These are phyloP conservation scores for Ciconia nigra DNA, from an alignment of 2,797 vertebrate genomes.

Conservation along the genomic window DNA sequence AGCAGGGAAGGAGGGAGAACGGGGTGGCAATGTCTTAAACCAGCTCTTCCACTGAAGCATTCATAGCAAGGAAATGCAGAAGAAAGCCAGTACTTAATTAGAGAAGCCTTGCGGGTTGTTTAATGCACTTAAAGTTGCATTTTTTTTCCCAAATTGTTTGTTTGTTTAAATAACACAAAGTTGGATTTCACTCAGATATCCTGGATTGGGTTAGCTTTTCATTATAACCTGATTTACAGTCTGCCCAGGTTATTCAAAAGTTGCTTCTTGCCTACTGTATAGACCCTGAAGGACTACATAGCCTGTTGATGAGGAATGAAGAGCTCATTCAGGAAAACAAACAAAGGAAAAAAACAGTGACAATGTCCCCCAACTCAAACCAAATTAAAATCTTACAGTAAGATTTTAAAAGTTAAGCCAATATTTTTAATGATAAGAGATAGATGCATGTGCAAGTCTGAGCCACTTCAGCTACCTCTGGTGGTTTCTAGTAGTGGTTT, in stretches of 20 bases:
- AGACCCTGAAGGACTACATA: not conserved
- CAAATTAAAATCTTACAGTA: not conserved
- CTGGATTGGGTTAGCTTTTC: not conserved
- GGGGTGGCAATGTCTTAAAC: not conserved
- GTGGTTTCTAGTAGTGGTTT: not conserved
- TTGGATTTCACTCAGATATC: not conserved
- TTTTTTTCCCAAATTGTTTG: too few species aligned
- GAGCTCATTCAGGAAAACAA: not conserved
- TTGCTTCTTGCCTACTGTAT: not conserved
- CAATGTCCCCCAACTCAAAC: not conserved
- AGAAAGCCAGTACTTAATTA: slow-evolving; percentile 6
- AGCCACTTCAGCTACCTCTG: not conserved
- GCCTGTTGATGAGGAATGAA: not conserved
- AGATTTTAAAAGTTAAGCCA: not conserved
- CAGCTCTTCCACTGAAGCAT: not conserved
- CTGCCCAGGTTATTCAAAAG: not conserved
- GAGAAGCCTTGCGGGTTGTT: not conserved
- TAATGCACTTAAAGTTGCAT: not conserved
- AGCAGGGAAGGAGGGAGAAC: not conserved
- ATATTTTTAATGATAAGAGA: not conserved
- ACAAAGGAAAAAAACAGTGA: not conserved
- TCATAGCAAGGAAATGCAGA: not conserved
- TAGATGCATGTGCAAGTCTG: not conserved
- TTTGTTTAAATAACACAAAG: not conserved
- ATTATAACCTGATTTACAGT: not conserved